Percentiles rank a stretch among this genome's conserved stretches.
phyloP scores from a whole-genome alignment of 2,113 vertebrate species.

The Caranx melampygus region DNA sequence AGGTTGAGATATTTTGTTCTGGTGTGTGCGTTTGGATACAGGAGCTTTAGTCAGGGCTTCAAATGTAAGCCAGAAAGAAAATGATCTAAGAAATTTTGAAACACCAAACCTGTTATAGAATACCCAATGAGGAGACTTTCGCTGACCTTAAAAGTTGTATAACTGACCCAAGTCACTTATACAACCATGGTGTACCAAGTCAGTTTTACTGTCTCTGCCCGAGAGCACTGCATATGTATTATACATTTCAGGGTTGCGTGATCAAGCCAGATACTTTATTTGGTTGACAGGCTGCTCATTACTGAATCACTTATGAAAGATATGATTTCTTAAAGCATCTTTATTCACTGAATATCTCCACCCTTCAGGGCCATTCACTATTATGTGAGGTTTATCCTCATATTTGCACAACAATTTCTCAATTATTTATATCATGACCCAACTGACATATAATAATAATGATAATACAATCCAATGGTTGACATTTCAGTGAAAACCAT shows the following conservation, averaged over 20 bases:
- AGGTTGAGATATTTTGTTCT: not conserved
- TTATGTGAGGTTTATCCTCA: not conserved
- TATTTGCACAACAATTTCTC: not conserved
- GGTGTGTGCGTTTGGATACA: not conserved
- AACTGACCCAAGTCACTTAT: not conserved
- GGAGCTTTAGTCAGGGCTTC: not conserved
- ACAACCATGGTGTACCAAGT: no score
- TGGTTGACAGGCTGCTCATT: not conserved
- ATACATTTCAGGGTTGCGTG: not conserved
- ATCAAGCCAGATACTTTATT: not conserved
- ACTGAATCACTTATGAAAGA: not conserved
- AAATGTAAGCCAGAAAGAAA: not conserved
- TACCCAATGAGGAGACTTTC: not conserved
- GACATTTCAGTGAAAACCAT: not conserved
- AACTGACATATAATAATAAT: not conserved
- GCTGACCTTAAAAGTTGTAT: conserved; percentile 10
- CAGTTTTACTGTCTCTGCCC: not conserved
- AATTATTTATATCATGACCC: not conserved
- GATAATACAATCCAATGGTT: no score
- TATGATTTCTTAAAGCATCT: not conserved
- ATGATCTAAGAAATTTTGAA: not conserved
- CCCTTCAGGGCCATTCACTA: not conserved
- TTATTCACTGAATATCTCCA: not conserved
- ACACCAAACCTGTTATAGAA: not conserved
- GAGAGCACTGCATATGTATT: not conserved